Evolutionary conservation across 2,113 vertebrate species (phyloP).

Genomic region (Boulengeromyrus knoepffleri): DNA sequence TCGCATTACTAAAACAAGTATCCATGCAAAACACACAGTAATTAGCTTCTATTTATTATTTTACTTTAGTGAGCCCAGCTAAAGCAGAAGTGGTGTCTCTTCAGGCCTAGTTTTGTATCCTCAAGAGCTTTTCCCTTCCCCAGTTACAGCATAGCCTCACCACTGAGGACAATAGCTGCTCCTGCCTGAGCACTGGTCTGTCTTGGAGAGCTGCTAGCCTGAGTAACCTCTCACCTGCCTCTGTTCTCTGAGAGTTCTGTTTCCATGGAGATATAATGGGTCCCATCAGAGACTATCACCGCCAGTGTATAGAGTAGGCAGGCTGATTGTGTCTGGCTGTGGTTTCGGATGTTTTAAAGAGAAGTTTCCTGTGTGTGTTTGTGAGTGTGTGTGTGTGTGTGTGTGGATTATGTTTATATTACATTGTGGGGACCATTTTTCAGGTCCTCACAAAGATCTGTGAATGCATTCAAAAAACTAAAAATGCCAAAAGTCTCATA

Average conservation of each 20-base stretch:
- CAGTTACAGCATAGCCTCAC: neutral
- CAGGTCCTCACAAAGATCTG: no score
- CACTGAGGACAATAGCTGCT: neutral
- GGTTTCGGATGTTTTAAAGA: neutral
- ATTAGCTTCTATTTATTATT: neutral
- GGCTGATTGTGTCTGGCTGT: neutral
- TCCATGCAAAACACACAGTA: neutral
- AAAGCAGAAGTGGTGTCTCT: neutral
- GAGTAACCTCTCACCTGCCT: slow-evolving; percentile 1
- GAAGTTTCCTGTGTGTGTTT: neutral
- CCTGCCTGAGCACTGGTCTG: neutral
- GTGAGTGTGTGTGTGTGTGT: neutral
- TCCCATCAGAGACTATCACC: slow-evolving; percentile 3
- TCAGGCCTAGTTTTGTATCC: neutral
- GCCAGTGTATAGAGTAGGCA: neutral
- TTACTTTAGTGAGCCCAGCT: neutral
- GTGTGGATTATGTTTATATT: no score
- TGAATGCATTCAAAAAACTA: no score
- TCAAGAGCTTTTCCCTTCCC: neutral
- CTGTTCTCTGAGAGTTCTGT: neutral
- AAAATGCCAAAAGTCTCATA: no score
- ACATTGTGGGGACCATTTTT: no score
- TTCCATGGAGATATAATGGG: slow-evolving; percentile 8
- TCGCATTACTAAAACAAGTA: neutral
- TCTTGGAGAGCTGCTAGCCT: neutral